Conservation (phyloP, 2,888 invertebrate genomes). For the Yponomeuta sedellus region DNA sequence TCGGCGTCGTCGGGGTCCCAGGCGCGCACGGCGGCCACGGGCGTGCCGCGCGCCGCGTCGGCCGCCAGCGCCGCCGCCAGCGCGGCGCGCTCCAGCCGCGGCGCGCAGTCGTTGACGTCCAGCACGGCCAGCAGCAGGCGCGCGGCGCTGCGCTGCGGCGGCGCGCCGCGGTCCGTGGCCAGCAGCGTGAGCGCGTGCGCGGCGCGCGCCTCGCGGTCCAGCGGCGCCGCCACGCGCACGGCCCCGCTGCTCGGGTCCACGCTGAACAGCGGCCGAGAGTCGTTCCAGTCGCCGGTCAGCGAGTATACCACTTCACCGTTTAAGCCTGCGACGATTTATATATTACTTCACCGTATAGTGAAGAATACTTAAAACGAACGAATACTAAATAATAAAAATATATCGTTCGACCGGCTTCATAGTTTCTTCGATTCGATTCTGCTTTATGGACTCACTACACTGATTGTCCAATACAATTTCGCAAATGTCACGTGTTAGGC, state of each 20-base stretch:
- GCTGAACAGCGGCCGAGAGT: conserved; percentile 78
- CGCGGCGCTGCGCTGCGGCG: conserved; percentile 83
- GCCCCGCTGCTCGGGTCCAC: conserved; percentile 88
- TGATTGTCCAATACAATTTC: too few relatives aligned
- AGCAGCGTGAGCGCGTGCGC: conserved; percentile 87
- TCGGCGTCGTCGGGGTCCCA: conserved; percentile 91
- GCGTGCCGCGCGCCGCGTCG: conserved; percentile 89
- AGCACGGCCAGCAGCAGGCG: conserved; percentile 86
- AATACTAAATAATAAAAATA: too few relatives aligned
- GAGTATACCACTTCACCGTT: conserved; percentile 83
- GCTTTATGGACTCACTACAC: too few relatives aligned
- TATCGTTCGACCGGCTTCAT: too few relatives aligned
- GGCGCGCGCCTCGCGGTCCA: conserved; percentile 87
- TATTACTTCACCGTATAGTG: not conserved
- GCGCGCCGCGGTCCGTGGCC: conserved; percentile 86
- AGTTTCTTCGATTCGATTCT: too few relatives aligned
- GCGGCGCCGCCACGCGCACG: conserved; percentile 87
- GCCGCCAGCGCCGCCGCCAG: conserved; percentile 90
- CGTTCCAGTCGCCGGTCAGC: conserved; percentile 78
- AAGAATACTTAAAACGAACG: too few relatives aligned
- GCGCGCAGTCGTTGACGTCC: conserved; percentile 94
- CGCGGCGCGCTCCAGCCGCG: conserved; percentile 90
- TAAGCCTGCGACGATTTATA: conserved; percentile 48
- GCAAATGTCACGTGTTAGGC: too few relatives aligned
- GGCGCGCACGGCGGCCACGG: conserved; percentile 91